A percentile compares a stretch with the other conserved stretches of the same genome.
Conservation (phyloP, 2,888 invertebrate genomes). For the Dynastes maya region DNA sequence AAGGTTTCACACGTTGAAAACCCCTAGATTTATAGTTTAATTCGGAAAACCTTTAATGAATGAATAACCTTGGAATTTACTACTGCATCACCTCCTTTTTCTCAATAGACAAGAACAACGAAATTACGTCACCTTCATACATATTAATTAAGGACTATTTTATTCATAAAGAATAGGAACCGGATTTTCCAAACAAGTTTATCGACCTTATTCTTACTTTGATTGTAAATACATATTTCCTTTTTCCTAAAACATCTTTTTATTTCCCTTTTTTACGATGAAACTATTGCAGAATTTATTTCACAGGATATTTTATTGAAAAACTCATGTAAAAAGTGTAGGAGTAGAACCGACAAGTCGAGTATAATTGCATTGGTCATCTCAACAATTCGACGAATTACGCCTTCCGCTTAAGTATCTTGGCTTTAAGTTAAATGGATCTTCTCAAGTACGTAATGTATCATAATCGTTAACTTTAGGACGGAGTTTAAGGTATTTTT, state of each 20-base stretch:
- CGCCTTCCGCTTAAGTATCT: conserved; percentile 23
- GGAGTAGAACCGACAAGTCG: not conserved
- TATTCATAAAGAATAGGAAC: not conserved
- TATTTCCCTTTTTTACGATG: not conserved
- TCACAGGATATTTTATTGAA: not conserved
- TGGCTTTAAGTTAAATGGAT: not conserved
- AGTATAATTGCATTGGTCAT: conserved; percentile 16
- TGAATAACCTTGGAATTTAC: no score
- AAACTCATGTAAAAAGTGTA: not conserved
- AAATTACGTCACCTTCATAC: no score
- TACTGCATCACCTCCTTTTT: not conserved
- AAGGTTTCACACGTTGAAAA: no score
- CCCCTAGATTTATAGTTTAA: no score
- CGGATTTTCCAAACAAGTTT: not conserved
- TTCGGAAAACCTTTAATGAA: no score
- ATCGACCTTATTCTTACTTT: not conserved
- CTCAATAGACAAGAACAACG: no score
- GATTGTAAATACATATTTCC: not conserved
- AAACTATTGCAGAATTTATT: not conserved
- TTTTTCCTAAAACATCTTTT: not conserved
- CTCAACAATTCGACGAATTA: conserved; percentile 9
- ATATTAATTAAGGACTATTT: no score
- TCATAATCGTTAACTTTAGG: not conserved
- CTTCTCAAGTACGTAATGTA: conserved; percentile 29
- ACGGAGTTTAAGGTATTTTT: not conserved